Conservation (phyloP, 2,888 invertebrate species). For the Crematogaster levior region DNA sequence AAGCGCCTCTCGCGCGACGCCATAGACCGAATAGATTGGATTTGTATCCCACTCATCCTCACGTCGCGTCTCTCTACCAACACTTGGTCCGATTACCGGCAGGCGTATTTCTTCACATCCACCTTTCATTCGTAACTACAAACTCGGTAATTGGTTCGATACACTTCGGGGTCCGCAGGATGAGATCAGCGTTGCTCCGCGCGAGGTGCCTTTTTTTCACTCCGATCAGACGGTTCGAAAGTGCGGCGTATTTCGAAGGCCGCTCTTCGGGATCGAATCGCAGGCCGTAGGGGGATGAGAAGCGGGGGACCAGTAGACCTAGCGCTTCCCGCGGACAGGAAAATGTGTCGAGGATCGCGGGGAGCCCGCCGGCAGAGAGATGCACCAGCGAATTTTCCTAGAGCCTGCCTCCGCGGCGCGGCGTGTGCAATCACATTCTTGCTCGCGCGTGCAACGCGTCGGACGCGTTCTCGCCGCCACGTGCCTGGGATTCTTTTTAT, state of each 20-base stretch:
- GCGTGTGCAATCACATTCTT: conserved; percentile 41
- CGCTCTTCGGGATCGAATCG: conserved; percentile 20
- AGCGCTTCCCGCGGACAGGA: neutral
- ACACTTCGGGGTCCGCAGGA: conserved; percentile 41
- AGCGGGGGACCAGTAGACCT: neutral
- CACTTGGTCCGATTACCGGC: conserved; percentile 49
- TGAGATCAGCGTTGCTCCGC: conserved; percentile 46
- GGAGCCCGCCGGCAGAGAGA: conserved; percentile 3
- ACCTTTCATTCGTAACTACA: conserved; percentile 63
- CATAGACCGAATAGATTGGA: conserved; percentile 20
- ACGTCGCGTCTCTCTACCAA: conserved; percentile 21
- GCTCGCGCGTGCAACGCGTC: conserved; percentile 31
- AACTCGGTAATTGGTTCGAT: conserved; percentile 61
- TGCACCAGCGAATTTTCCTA: conserved; percentile 19
- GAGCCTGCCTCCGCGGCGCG: neutral
- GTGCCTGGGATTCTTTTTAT: conserved; percentile 37
- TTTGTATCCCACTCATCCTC: conserved; percentile 32
- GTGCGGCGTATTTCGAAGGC: conserved; percentile 36
- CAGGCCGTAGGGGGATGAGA: neutral
- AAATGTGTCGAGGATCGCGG: conserved; percentile 14
- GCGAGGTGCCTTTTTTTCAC: neutral
- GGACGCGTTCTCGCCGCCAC: conserved; percentile 34
- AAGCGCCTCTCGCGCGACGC: conserved; percentile 12
- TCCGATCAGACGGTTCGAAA: conserved; percentile 18
- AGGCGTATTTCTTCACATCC: conserved; percentile 64